Evolutionary conservation across 1,140 invertebrate genomes (phyloP).

Genomic region (Theocolax elegans): DNA sequence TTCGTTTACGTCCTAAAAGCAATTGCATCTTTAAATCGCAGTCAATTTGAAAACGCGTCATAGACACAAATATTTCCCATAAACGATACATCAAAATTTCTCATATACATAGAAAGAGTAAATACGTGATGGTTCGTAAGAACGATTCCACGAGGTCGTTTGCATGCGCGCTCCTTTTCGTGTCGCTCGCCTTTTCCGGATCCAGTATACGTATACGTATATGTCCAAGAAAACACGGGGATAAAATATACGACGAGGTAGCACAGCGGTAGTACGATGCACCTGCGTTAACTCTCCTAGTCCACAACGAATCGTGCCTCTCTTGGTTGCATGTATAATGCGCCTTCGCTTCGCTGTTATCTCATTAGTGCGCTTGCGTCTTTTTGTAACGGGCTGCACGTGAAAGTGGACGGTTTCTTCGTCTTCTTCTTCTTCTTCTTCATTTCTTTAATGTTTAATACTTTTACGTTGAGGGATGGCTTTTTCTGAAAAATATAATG

Average conservation of each 20-base stretch:
- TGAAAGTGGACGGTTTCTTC: neutral
- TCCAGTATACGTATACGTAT: neutral
- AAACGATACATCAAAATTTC: conserved; percentile 21
- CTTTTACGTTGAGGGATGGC: neutral
- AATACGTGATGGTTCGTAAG: neutral
- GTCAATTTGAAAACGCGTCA: no score
- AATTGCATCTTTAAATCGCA: no score
- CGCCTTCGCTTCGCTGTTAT: no score
- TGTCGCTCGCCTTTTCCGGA: conserved; percentile 9
- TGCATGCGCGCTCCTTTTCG: conserved; percentile 10
- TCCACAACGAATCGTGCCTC: neutral
- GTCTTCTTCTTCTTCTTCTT: neutral
- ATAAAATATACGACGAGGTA: no score
- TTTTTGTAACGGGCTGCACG: no score
- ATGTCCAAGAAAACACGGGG: neutral
- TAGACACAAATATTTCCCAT: conserved; percentile 23
- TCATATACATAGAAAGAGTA: no score
- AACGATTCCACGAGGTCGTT: conserved; percentile 25
- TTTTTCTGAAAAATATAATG: neutral
- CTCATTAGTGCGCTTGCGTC: neutral
- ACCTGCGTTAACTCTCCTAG: no score
- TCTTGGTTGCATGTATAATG: neutral
- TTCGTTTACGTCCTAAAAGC: neutral
- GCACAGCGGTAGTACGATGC: no score
- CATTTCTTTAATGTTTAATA: neutral